These are phyloP conservation scores for Pelecanoides urinatrix DNA, from an alignment of 2,113 vertebrate species.

Conservation along the genomic window DNA sequence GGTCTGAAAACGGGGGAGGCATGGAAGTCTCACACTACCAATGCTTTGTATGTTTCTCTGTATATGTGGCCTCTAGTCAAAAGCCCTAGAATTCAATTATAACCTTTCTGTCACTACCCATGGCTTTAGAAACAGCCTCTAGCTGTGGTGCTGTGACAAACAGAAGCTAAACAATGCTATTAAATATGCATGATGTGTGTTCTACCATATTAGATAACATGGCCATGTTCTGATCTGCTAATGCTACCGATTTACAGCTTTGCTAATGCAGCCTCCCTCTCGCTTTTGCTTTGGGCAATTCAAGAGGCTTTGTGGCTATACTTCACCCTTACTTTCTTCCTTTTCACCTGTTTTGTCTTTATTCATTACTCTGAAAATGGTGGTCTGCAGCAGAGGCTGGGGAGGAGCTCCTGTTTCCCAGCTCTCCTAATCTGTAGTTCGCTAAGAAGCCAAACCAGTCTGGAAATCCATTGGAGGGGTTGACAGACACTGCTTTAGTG, in stretches of 20 bases:
- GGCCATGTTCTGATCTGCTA: neutral
- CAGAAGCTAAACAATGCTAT: neutral
- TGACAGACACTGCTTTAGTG: neutral
- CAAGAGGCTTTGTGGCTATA: neutral
- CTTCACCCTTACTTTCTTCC: neutral
- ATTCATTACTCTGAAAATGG: neutral
- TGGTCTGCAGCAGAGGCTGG: neutral
- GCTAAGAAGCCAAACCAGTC: neutral
- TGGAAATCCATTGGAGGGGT: neutral
- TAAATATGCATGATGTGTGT: conserved; percentile 21
- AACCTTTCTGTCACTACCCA: neutral
- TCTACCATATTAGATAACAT: neutral
- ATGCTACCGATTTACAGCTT: neutral
- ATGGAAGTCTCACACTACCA: neutral
- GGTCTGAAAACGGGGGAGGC: neutral
- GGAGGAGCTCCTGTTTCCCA: neutral
- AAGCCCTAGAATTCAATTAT: neutral
- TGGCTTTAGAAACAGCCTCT: neutral
- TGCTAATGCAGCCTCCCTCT: neutral
- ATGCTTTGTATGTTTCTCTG: neutral
- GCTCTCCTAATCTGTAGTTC: neutral
- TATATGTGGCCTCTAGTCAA: neutral
- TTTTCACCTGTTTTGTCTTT: neutral
- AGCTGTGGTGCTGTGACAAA: neutral
- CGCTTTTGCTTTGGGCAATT: neutral